Base-by-base conservation (phyloP, 1,140 invertebrate species). In the Ips typographus region DNA sequence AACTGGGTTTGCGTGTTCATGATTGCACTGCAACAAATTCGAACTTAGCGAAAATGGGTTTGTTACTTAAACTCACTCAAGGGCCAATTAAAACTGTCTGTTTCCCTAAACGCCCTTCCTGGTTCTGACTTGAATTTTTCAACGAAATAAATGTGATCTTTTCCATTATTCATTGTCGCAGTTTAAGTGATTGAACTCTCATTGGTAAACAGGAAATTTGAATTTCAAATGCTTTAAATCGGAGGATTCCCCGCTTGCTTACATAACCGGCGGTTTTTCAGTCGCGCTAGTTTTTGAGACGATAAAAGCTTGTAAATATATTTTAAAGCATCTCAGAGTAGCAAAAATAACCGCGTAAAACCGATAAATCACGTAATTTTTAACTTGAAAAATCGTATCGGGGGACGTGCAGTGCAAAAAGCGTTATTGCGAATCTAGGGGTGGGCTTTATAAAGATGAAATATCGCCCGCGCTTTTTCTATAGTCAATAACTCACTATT, bases 401-500 rank as follows among this genome's bases (percentile, higher is more conserved):
- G 2, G 1, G 41, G 7, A 69, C 38, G 5, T 40, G 22, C 22
- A 22, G 22, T 43, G 41, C 42, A 56, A 56, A 41, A 69, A 62
- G 39, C 41, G 36, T 56, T 62, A 62, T 68, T 62, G 42, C 57
- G 8, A 53, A 61, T 68, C 66, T 22, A 38, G 53, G 8, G 37
- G 7, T 6, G 42, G 22, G 42, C 42, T 57, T 47, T 49, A 44
- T 60, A 51, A 69, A 49, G 59, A 56, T 69, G 67, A 69, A 69
- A 69, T 69, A 69, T 69, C 57, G 51, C 40, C 49, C 38, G 22
- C 37, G 42, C 65, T 49, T 63, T 69, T 69, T 63, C 57, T 42
- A 42, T 47, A 57, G 67, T 68, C 67, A 63, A 69, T 69, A 69
- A 69, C 67, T 69, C 59, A 69, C 67, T 62, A 69, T 69, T 69